Base-by-base conservation (phyloP, 1,140 invertebrate genomes). In the Ruditapes philippinarum region DNA sequence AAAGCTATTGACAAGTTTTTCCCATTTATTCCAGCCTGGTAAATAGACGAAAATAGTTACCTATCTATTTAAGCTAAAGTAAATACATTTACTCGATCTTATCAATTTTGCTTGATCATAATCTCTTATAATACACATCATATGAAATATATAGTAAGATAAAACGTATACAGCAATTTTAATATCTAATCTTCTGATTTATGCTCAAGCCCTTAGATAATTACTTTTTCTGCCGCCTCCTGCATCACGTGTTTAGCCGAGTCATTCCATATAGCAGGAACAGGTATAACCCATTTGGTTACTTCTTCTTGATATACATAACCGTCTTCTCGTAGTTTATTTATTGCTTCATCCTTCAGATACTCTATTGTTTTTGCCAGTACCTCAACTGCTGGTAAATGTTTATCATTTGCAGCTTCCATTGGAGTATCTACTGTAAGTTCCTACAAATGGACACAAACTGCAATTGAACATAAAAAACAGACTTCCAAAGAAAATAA, bases 191-290 rank as follows among this genome's bases (percentile, higher is more conserved):
- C n/a, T n/a, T n/a, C n/a, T n/a, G n/a, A n/a, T n/a, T n/a, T n/a
- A n/a, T n/a, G n/a, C n/a, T n/a, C n/a, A n/a, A n/a, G n/a, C n/a
- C n/a, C n/a, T n/a, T n/a, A n/a, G 45, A 17, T 11, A 54, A 54
- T 14, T 54, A 81, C 86, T 78, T 68, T 31, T 54, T 40, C 45
- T 38, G 86, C 86, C 22, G 54, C 76, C 45, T 38, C 25, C 14
- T 65, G 65, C 86, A 88, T 88, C n/a, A 88, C 68, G 22, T 54
- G 49, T 45, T 88, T 88, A 17, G 86, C 54, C n/a, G 38, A 45
- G 25, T 88, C 86, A 25, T 28, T 73, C 86, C 86, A 88, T 2
- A 88, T 88, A 19, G 78, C 86, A 2, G 86, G 86, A 0, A 88
- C 78, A 22, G 86, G 81, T 9, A 88, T n/a, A 3, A 88, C 86